Percentiles rank a stretch among this genome's conserved stretches.
These are phyloP conservation scores for Cyprinodon tularosa DNA, from an alignment of 2,113 vertebrate genomes.

Conservation along the genomic window DNA sequence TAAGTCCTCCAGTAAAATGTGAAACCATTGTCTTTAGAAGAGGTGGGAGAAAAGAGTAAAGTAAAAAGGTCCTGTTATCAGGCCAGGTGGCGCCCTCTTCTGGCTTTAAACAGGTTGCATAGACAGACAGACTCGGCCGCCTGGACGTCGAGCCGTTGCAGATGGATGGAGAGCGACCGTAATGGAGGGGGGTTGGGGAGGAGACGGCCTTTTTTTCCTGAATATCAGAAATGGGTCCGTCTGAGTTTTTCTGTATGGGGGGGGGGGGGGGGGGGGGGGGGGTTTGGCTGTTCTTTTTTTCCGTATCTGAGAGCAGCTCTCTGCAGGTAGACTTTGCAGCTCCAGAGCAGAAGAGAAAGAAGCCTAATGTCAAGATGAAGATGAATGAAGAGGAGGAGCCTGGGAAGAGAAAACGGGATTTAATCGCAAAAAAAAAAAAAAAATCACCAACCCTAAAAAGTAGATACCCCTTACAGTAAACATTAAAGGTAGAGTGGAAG, in stretches of 20 bases:
- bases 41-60: conserved; percentile 62
- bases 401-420: conserved; percentile 59
- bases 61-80: conserved; percentile 56
- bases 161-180: conserved; percentile 86
- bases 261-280: not conserved
- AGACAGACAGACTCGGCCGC: conserved; percentile 87
- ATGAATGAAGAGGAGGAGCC: conserved; percentile 96
- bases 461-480: no score
- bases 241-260: conserved; percentile 41
- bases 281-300: conserved; percentile 66
- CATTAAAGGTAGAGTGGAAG: no score
- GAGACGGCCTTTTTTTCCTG: conserved; percentile 94
- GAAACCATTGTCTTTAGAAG: conserved; percentile 70
- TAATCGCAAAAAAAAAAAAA: not conserved
- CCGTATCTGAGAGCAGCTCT: conserved; percentile 47
- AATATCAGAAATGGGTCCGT: conserved; percentile 96
- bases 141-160: conserved; percentile 65
- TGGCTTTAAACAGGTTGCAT: conserved; percentile 98
- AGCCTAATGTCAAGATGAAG: conserved; percentile 92
- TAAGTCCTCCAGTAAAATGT: conserved; percentile 80
- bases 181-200: conserved; percentile 56
- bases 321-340: conserved; percentile 51
- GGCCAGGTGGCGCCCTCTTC: conserved; percentile 77
- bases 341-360: conserved; percentile 56
- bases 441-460: no score